These are phyloP conservation scores for Passer montanus DNA, from an alignment of 2,113 vertebrate genomes.

Conservation along the genomic window DNA sequence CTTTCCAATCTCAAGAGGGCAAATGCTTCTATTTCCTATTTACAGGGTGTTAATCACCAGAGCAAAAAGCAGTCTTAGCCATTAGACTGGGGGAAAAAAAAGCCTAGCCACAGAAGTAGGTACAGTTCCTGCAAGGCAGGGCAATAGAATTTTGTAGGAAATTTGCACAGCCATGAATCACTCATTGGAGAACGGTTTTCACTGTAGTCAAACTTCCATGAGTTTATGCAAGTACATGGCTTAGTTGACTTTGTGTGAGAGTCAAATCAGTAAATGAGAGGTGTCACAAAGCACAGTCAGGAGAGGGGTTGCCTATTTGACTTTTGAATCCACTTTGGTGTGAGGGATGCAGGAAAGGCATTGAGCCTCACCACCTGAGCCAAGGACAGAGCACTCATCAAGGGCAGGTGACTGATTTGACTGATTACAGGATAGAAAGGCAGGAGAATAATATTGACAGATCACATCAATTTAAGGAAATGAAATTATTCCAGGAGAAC, in stretches of 20 bases:
- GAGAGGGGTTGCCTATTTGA: neutral
- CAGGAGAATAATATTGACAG: neutral
- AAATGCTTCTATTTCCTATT: neutral
- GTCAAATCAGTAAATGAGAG: neutral
- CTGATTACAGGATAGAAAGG: neutral
- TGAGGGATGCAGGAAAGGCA: rapidly evolving
- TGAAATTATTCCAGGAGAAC: neutral
- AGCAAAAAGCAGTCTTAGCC: neutral
- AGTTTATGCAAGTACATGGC: neutral
- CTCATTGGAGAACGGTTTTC: neutral
- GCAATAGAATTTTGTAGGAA: neutral
- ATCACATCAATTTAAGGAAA: neutral
- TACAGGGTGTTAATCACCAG: neutral
- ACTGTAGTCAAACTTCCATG: neutral
- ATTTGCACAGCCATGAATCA: neutral
- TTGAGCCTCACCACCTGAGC: neutral
- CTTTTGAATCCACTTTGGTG: neutral
- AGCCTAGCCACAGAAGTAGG: neutral
- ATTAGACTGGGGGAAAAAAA: neutral
- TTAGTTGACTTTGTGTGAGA: neutral
- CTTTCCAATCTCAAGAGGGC: neutral
- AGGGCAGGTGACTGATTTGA: neutral
- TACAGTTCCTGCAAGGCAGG: neutral
- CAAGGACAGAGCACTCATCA: neutral
- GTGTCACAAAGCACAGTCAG: neutral